Evolutionary conservation across 2,888 invertebrate species (phyloP), one percentile per base, ranked within the genome.

Genomic region (Odontothrips loti): DNA sequence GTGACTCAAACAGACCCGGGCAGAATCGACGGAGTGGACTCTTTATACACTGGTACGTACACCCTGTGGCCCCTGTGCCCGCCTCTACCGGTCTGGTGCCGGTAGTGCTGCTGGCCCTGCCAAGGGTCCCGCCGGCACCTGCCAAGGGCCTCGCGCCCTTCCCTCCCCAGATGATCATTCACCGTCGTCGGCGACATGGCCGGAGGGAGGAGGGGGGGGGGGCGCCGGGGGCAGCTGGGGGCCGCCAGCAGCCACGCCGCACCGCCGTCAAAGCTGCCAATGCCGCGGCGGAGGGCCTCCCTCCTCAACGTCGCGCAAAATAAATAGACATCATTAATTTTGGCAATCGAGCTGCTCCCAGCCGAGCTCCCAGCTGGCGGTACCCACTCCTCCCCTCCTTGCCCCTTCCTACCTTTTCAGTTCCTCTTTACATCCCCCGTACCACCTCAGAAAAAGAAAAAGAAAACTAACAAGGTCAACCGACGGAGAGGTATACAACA

Each of bases 291-390:
- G 51, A 20, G 68, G 23, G 23, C 23, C 68, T 11, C 68, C n/a
- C 51, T 20, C 68, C 68, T 23, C 63, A 63, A n/a, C 68, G 68
- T 17, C 58, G 68, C 68, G 27, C 23, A 75, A 75, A 75, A 75
- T 75, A 75, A 75, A 75, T 27, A 75, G 68, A 75, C 68, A 27
- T 75, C 68, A 75, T 75, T 75, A 75, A 75, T 75, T 75, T 75
- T 75, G 68, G 68, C 68, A 27, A 75, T 75, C 58, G 58, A 58
- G 15, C 58, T 58, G 58, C 51, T 11, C 15, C 15, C 51, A 11
- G 51, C 58, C 58, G 58, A 17, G 68, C 68, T 27, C 12, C 51
- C 20, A 51, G 51, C 34, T 43, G 34, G 34, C 34, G 34, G 34
- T 2, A 6, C 34, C 34, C 12, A 17, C 58, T 58, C 58, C 20